Evolutionary conservation across 2,888 invertebrate genomes (phyloP).

Genomic region (Yponomeuta sedellus): DNA sequence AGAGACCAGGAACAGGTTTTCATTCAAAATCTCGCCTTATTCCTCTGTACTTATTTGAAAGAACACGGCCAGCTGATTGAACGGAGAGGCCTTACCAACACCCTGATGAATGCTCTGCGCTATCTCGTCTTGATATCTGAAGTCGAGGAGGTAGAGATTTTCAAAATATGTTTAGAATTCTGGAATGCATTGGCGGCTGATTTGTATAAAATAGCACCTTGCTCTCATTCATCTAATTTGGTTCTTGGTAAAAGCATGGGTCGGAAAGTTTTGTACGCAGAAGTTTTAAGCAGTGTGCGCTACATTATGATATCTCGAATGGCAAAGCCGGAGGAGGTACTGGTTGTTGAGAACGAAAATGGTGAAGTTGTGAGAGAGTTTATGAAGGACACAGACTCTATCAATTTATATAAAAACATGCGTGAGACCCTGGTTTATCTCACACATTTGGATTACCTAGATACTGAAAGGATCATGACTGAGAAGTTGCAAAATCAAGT

Average conservation of each 20-base stretch:
- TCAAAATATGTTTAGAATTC: conserved; percentile 99
- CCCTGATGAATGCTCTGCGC: conserved; percentile 88
- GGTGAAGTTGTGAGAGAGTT: conserved; percentile 99
- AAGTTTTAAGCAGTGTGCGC: conserved; percentile 90
- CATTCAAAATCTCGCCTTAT: conserved; percentile 98
- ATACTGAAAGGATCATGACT: conserved; percentile 99
- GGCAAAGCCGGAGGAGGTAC: conserved; percentile 99
- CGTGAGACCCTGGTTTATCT: conserved; percentile 97
- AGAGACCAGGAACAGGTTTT: conserved; percentile 98
- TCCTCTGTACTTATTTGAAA: conserved; percentile 96
- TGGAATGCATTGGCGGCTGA: conserved; percentile 97
- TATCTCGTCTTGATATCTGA: conserved; percentile 95
- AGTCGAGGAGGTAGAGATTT: conserved; percentile 99
- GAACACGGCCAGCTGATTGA: conserved; percentile 95
- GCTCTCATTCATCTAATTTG: conserved; percentile 67
- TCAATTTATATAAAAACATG: conserved; percentile 99
- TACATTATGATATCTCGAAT: conserved; percentile 99
- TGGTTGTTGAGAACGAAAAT: conserved; percentile 99
- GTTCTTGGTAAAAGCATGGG: conserved; percentile 67
- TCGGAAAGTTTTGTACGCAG: conserved; percentile 84
- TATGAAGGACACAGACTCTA: conserved; percentile 99
- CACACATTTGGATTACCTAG: conserved; percentile 98
- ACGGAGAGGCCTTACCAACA: conserved; percentile 84
- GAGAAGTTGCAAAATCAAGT: conserved; percentile 98
- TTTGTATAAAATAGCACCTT: conserved; percentile 92